Base-by-base conservation (phyloP, 2,113 vertebrate genomes). In the western clawed frog (Xenopus tropicalis) region DNA sequence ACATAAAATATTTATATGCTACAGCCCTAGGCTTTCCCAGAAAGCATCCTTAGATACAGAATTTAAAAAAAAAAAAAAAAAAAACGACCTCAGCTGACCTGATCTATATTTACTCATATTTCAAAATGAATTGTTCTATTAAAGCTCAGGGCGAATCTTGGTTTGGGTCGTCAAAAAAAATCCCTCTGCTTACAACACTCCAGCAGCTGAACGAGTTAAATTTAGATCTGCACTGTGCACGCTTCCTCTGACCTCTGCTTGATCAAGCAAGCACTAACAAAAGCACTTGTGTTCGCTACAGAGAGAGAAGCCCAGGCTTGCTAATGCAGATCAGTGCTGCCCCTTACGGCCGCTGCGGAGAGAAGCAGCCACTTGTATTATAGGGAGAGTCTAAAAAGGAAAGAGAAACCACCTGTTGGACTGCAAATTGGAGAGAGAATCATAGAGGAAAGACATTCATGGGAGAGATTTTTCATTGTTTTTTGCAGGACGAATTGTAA, bases 291-390 rank as follows among this genome's bases (percentile, higher is more conserved):
- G 43, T 46, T 24, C 22, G 22, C 19, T 14, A 48, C 16, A 48
- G 46, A 48, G 25, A 51, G 59, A 62, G 1, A 13, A 54, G 59
- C 17, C 59, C 20, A 12, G 20, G 20, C 14, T 25, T 14, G 52
- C 5, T 24, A 57, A 12, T 29, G 23, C 21, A 59, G 64, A 66
- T 65, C 63, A 67, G 64, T 65, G 42, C 64, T 74, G 71, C 71
- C 71, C 64, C 71, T 19, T 11, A 52, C 67, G 71, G 52, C 8
- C 25, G 24, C 29, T 11, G 14, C 12, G 17, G 16, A 14, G 65
- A 57, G 16, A 48, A 8, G 46, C 46, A 48, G 0, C 1, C 12
- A 48, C n/a, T n/a, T n/a, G n/a, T n/a, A 3, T 4, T 8, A 5
- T 48, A 48, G 46, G 46, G 16, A 48, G 46, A 14, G 11, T 48